Conservation (phyloP, 2,888 invertebrate species). For the Synanthedon vespiformis region DNA sequence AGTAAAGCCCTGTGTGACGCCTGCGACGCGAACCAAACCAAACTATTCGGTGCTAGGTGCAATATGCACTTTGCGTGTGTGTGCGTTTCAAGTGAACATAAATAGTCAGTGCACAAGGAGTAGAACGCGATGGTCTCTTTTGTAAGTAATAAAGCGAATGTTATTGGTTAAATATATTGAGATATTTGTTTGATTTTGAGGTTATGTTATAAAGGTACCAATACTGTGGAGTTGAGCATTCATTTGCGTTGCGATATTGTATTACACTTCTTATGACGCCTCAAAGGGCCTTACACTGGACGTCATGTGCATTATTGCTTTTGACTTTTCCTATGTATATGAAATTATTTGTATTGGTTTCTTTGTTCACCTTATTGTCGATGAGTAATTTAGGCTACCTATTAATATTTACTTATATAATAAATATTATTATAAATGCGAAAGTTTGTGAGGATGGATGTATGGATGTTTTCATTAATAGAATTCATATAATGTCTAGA, state of each 20-base stretch:
- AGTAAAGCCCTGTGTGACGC: conserved; percentile 41
- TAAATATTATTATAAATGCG: too few species aligned
- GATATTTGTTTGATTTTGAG: conserved; percentile 44
- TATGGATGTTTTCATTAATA: too few species aligned
- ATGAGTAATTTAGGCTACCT: too few species aligned
- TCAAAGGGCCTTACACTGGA: too few species aligned
- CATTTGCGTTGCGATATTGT: neutral
- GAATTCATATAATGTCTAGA: too few species aligned
- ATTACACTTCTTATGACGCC: neutral
- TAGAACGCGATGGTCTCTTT: conserved; percentile 51
- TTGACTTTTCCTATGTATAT: too few species aligned
- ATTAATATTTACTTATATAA: too few species aligned
- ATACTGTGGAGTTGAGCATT: conserved; percentile 6
- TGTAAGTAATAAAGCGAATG: conserved; percentile 43
- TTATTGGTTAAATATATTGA: conserved; percentile 17
- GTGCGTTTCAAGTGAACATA: conserved; percentile 60
- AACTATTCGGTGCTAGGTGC: conserved; percentile 45
- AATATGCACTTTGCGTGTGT: conserved; percentile 47
- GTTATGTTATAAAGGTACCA: conserved; percentile 39
- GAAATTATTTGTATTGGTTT: too few species aligned
- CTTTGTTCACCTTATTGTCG: too few species aligned
- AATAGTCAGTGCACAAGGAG: conserved; percentile 58
- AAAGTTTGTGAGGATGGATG: too few species aligned
- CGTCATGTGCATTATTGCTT: too few species aligned
- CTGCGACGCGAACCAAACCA: conserved; percentile 28